Base-by-base conservation (phyloP, 2,113 vertebrate genomes). In the Epinephelus cyanopodus region DNA sequence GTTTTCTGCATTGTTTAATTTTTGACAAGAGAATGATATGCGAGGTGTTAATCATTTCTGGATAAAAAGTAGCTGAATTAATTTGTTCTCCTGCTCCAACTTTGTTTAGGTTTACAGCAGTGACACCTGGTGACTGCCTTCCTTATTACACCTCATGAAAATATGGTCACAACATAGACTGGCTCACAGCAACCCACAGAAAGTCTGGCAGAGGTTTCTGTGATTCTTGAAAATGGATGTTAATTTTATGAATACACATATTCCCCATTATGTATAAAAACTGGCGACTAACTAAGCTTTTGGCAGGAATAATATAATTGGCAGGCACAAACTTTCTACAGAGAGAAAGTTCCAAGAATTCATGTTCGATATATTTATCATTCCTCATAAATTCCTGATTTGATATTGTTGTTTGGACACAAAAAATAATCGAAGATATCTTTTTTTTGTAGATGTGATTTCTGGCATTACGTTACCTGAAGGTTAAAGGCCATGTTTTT, bases 41-140 rank as follows among this genome's bases (percentile, higher is more conserved):
- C 9, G 9, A 52, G 33, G 17, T 6, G 14, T 25, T 47, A 19
- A 73, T 27, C 12, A 42, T 42, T 17, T n/a, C 27, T 6, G 29
- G 23, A 0, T 15, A 37, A 58, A 58, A 39, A 67, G n/a, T n/a
- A 9, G 3, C 9, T 13, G 21, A 18, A 3, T n/a, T 71, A 17
- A 19, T 60, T 12, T 15, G 37, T 12, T 33, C 27, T 9, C 12
- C 2, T 12, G 9, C 39, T 19, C 47, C 45, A 7, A 71, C n/a
- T 17, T 27, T 53, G 19, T 56, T 64, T 9, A 56, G 6, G 5
- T 48, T 42, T 37, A 75, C 67, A 82, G 62, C 63, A 85, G 75
- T 67, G 87, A 42, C 87, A 50, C 58, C 76, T 0, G 2, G 82
- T 87, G 89, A 39, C 21, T 12, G 7, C 1, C 14, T 39, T 17